Evolutionary conservation across 53 echinoderm and acorn worm genomes (phyloP).

Genomic region (Holothuria scabra): DNA sequence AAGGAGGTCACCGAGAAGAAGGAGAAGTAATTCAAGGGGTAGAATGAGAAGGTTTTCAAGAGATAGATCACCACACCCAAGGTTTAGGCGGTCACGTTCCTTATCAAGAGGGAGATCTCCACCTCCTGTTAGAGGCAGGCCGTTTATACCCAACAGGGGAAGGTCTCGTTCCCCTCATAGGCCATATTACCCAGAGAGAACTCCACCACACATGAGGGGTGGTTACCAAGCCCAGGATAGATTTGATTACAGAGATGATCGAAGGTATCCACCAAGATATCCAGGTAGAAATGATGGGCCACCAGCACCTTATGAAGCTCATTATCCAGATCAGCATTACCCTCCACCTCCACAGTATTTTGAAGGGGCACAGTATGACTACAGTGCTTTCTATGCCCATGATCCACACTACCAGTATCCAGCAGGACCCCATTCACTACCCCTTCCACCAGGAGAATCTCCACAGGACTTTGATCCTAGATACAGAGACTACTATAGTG

Average conservation of each 20-base stretch:
- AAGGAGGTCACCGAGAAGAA: constrained; percentile 26
- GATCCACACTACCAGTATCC: constrained; percentile 30
- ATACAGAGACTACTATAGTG: constrained; percentile 10
- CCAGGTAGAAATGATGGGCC: constrained; percentile 15
- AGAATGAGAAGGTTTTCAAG: constrained; percentile 39
- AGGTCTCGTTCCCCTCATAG: constrained; percentile 71
- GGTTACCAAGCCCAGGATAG: constrained; percentile 40
- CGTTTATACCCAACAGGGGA: constrained; percentile 55
- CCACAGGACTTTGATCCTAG: constrained; percentile 31
- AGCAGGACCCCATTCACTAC: constrained; percentile 5
- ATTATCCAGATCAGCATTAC: constrained; percentile 41
- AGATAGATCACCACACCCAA: constrained; percentile 43
- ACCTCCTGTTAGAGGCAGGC: constrained; percentile 64
- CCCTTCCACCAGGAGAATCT: constrained; percentile 46
- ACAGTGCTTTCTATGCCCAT: constrained; percentile 29
- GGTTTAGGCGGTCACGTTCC: constrained; percentile 32
- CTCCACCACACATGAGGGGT: constrained; percentile 56
- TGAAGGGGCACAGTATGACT: constrained; percentile 19
- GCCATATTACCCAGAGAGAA: constrained; percentile 65
- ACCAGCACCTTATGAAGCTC: constrained; percentile 40
- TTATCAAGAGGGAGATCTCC: constrained; percentile 61
- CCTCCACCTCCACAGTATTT: constrained; percentile 14
- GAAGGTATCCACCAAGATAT: constrained; percentile 44
- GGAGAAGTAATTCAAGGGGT: constrained; percentile 17
- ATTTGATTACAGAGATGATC: constrained; percentile 59